phyloP scores from a whole-genome alignment of 2,113 vertebrate species.

The Anseranas semipalmata region DNA sequence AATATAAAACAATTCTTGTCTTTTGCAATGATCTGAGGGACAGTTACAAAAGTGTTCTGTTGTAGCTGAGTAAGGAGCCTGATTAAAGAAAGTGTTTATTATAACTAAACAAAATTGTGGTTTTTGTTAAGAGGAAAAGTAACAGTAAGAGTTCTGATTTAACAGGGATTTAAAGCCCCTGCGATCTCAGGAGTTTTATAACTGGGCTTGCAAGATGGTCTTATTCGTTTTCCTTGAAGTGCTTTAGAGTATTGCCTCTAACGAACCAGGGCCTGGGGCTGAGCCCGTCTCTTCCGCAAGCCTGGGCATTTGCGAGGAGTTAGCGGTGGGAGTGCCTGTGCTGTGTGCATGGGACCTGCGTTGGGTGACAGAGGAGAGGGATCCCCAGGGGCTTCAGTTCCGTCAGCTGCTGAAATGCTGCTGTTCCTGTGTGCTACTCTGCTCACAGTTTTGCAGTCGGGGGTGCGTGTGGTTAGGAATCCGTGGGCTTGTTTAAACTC shows the following conservation, averaged over 20 bases:
- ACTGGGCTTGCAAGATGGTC: background rate
- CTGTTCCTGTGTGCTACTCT: fast-evolving
- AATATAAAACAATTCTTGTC: background rate
- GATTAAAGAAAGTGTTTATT: background rate
- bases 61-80: background rate
- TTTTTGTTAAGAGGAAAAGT: background rate
- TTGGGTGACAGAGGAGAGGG: background rate
- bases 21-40: background rate
- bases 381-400: background rate
- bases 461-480: background rate
- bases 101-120: background rate
- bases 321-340: background rate
- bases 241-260: background rate
- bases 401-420: background rate
- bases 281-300: background rate
- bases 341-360: fast-evolving
- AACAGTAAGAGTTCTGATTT: background rate
- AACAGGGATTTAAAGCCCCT: background rate
- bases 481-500: background rate
- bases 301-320: background rate
- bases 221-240: background rate
- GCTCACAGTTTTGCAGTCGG: background rate
- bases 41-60: background rate
- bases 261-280: background rate
- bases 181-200: background rate